Conservation (phyloP, 2,888 invertebrate genomes). For the Phortica magna region DNA sequence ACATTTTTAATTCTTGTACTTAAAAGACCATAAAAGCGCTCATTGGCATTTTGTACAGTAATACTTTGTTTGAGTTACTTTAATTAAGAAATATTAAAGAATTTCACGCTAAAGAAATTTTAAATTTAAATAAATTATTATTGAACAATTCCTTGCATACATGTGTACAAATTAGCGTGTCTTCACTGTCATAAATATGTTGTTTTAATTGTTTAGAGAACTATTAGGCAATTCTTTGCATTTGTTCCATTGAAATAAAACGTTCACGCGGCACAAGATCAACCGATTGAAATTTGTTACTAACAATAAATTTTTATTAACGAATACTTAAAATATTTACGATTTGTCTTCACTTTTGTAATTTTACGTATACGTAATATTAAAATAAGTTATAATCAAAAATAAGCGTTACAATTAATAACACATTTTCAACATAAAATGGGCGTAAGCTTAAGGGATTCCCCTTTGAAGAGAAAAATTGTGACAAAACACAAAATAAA, state of each 20-base stretch:
- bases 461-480: no score
- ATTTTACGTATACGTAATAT: not conserved
- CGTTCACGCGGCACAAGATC: conserved; percentile 19
- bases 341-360: not conserved
- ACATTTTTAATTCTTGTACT: conserved; percentile 40
- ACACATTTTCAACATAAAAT: no score
- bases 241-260: conserved; percentile 11
- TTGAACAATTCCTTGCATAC: no score
- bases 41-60: not conserved
- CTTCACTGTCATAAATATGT: not conserved
- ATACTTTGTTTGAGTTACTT: not conserved
- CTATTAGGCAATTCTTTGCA: not conserved
- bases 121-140: no score
- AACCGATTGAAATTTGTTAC: not conserved
- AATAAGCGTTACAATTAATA: no score
- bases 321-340: not conserved
- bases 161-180: not conserved
- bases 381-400: no score
- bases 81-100: no score
- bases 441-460: no score
- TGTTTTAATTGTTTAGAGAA: not conserved
- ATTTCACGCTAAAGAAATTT: no score
- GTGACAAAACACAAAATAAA: no score
- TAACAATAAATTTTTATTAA: conserved; percentile 20
- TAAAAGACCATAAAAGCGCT: not conserved